A percentile compares a stretch with the other conserved stretches of the same genome.
Evolutionary conservation across 2,113 vertebrate species (phyloP).

Genomic region (Ancistrus triradiatus): DNA sequence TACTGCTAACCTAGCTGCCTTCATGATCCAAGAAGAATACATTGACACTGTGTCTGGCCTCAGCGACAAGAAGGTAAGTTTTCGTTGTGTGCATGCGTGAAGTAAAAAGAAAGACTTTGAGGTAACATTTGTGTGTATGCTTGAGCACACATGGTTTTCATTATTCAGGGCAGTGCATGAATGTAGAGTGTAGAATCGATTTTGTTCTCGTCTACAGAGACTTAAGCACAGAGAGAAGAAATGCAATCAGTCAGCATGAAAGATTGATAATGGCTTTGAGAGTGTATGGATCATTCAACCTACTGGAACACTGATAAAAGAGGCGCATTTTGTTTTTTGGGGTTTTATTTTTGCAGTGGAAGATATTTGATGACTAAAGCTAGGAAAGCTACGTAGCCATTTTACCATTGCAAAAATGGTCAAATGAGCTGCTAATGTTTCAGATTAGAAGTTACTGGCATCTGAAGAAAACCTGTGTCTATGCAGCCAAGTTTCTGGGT

Average conservation of each 20-base stretch:
- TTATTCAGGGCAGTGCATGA: conserved; percentile 11
- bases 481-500: not conserved
- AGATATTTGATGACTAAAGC: conserved; percentile 5
- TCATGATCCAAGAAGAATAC: conserved; percentile 96
- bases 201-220: conserved; percentile 17
- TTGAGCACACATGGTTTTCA: conserved; percentile 13
- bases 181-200: conserved; percentile 33
- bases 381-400: not conserved
- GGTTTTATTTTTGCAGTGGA: no score
- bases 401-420: not conserved
- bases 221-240: not conserved
- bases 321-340: not conserved
- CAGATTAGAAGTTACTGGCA: not conserved
- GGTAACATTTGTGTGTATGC: not conserved
- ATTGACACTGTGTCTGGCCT: conserved; percentile 93
- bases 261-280: conserved; percentile 27
- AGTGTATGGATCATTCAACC: conserved; percentile 17
- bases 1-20: conserved; percentile 91
- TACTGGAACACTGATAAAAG: not conserved
- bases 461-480: not conserved
- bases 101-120: conserved; percentile 1
- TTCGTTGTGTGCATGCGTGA: conserved; percentile 3
- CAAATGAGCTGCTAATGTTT: no score
- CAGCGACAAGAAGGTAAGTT: conserved; percentile 84
- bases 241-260: not conserved